Evolutionary conservation across 2,888 invertebrate species (phyloP), one percentile per base, ranked within the genome.

Genomic region (Cosmorhoe ocellata): DNA sequence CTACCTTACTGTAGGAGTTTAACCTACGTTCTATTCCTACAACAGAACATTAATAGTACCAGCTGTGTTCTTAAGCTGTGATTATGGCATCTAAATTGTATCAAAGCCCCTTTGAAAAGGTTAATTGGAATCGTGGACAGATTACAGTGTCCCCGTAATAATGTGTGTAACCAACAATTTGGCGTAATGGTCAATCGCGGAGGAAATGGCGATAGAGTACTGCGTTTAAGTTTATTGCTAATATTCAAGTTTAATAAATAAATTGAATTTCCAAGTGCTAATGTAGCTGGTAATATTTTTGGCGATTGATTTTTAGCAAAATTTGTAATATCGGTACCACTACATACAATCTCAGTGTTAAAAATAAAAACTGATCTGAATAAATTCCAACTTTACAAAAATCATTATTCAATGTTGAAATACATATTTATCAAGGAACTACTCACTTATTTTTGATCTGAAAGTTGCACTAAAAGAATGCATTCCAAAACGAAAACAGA

Each of bases 71-170:
- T 14, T 24, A 27, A 9, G 13, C 53, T 53, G 40, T 49, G 44
- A 14, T 32, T 36, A 63, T 68, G 71, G 71, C 75, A 79, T 84
- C 84, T 84, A 87, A 87, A 87, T 86, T 85, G 79, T 87, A 84
- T 81, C 84, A 79, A 74, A 79, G 74, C 58, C 55, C 49, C 58
- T 61, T 62, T 58, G n/a, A 64, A 64, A 61, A 61, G 61, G 65
- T 69, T 74, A 74, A 75, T 77, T 68, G 69, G 58, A 61, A 60
- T 59, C 67, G 67, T 67, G 74, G 73, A 78, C 74, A 72, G 69
- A 77, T 81, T 82, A 79, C 63, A 66, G 74, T 82, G 80, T 84
- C 79, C 62, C 66, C 70, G 67, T 74, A 67, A 70, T 62, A 48
- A 56, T 51, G 40, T 27, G 18, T 44, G 14, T 44, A 54, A 52